These are phyloP conservation scores for Podarcis siculus DNA, from an alignment of 2,797 vertebrate genomes.

Conservation along the genomic window DNA sequence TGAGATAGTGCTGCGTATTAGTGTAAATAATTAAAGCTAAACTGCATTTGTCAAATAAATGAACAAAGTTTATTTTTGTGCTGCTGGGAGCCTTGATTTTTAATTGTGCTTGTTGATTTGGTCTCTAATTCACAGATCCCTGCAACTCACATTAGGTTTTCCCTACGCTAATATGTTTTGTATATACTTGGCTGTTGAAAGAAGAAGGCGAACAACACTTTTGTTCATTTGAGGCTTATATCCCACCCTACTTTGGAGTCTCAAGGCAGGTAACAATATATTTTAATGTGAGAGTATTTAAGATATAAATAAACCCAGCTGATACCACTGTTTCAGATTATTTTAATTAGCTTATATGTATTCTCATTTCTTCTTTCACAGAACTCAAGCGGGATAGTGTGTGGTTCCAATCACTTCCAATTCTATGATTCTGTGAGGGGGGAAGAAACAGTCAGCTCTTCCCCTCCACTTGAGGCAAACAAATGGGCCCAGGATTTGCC, in stretches of 20 bases:
- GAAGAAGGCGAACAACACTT: neutral
- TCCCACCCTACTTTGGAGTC: neutral
- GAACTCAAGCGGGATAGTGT: neutral
- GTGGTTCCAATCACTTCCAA: too few species aligned
- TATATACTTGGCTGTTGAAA: neutral
- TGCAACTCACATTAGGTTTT: conserved; percentile 21
- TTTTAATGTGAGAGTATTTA: neutral
- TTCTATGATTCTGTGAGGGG: too few species aligned
- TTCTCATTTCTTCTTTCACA: neutral
- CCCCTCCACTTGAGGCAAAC: too few species aligned
- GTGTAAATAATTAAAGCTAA: conserved; percentile 64
- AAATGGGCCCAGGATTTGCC: too few species aligned
- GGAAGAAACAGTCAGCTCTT: too few species aligned
- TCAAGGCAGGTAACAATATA: neutral
- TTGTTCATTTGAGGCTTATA: neutral
- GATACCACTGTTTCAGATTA: neutral
- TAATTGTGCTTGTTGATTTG: conserved; percentile 40
- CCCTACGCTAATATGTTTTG: neutral
- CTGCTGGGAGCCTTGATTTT: conserved; percentile 50
- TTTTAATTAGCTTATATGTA: neutral
- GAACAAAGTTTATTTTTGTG: conserved; percentile 54
- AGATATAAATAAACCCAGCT: neutral
- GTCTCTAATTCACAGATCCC: conserved; percentile 55
- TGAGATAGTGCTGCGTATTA: conserved; percentile 51
- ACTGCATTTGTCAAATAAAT: conserved; percentile 57